phyloP scores from a whole-genome alignment of 2,113 vertebrate species.

The Apodemus speciosus region DNA sequence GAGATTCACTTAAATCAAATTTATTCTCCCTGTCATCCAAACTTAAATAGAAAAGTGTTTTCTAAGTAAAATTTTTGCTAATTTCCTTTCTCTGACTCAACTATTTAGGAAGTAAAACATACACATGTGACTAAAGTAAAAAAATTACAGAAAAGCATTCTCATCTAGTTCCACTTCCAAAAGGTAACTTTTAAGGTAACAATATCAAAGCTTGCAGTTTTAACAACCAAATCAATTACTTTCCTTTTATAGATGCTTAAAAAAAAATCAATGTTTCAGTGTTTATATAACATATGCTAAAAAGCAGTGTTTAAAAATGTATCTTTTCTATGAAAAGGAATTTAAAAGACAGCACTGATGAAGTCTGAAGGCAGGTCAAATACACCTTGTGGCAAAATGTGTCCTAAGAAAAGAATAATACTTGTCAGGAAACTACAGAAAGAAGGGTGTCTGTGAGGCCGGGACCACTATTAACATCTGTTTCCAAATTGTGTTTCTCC shows the following conservation, averaged over 20 bases:
- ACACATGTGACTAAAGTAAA: neutral
- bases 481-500: neutral
- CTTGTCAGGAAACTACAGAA: neutral
- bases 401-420: neutral
- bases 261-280: neutral
- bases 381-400: neutral
- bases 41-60: neutral
- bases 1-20: neutral
- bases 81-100: constrained; percentile 4
- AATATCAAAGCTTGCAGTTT: constrained; percentile 6
- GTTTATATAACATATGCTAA: neutral
- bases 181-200: neutral
- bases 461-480: neutral
- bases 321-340: neutral
- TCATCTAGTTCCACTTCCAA: neutral
- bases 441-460: neutral
- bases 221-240: neutral
- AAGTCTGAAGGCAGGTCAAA: neutral
- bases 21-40: constrained; percentile 11
- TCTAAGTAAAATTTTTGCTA: neutral
- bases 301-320: neutral
- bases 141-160: neutral
- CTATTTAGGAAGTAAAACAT: neutral
- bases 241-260: neutral
- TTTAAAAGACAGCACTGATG: neutral